These are phyloP conservation scores for Lates calcarifer DNA, from an alignment of 2,113 vertebrate genomes.

Conservation along the genomic window DNA sequence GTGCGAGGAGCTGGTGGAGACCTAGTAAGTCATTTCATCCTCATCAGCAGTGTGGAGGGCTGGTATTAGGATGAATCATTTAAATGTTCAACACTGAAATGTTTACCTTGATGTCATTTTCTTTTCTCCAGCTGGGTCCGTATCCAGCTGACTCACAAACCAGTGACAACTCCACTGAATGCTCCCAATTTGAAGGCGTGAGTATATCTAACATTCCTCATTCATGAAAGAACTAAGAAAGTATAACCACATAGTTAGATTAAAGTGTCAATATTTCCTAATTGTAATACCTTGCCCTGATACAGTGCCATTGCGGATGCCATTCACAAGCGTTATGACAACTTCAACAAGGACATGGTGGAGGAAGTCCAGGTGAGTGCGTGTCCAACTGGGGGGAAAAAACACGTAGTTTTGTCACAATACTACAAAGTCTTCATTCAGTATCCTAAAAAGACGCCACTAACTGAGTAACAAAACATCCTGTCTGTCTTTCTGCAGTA, in stretches of 20 bases:
- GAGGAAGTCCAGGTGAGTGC: slow-evolving; percentile 78
- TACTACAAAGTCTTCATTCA: neutral
- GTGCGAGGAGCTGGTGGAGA: slow-evolving; percentile 90
- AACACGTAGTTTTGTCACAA: neutral
- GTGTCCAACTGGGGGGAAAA: neutral
- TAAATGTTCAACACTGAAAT: neutral
- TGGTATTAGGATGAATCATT: neutral
- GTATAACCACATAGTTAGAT: neutral
- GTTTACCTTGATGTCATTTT: neutral
- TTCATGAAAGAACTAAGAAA: no score
- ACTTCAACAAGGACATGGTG: slow-evolving; percentile 78
- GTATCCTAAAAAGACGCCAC: neutral
- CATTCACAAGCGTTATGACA: slow-evolving; percentile 80
- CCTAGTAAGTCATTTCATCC: slow-evolving; percentile 84
- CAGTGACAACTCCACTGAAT: fast-evolving
- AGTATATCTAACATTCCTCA: slow-evolving; percentile 35
- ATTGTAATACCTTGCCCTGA: neutral
- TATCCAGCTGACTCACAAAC: slow-evolving; percentile 79
- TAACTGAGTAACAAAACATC: neutral
- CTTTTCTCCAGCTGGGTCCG: slow-evolving; percentile 80
- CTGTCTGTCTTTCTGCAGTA: slow-evolving; percentile 82
- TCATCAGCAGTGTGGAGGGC: fast-evolving
- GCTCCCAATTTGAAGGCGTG: neutral
- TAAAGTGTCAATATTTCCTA: neutral
- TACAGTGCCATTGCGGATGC: slow-evolving; percentile 79